Conservation (phyloP, 2,888 invertebrate species). For the Agrilus biguttatus region DNA sequence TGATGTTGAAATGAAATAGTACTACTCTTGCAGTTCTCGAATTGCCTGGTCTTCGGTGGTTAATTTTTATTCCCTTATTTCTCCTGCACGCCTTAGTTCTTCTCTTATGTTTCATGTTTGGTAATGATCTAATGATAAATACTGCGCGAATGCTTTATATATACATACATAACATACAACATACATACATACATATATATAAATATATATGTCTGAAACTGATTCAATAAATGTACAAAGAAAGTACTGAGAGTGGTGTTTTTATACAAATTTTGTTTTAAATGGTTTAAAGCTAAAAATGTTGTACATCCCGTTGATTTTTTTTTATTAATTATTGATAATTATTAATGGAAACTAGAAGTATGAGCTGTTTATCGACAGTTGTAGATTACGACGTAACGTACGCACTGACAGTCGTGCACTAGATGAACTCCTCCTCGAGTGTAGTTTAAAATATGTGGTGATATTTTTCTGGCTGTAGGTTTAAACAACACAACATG, state of each 20-base stretch:
- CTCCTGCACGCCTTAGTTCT: slow-evolving; percentile 27
- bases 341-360: slow-evolving; percentile 21
- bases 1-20: slow-evolving; percentile 16
- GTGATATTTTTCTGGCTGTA: slow-evolving; percentile 37
- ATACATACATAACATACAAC: too few relatives aligned
- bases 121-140: slow-evolving; percentile 30
- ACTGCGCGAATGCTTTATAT: slow-evolving; percentile 40
- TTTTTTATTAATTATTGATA: slow-evolving; percentile 17
- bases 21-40: slow-evolving; percentile 23
- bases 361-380: slow-evolving; percentile 10
- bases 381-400: slow-evolving; percentile 14
- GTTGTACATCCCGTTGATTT: slow-evolving; percentile 22
- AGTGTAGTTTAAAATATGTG: slow-evolving; percentile 36
- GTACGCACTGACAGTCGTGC: slow-evolving; percentile 22
- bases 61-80: slow-evolving; percentile 14
- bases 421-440: slow-evolving; percentile 24
- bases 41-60: slow-evolving; percentile 22
- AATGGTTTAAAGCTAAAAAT: slow-evolving; percentile 32
- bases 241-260: slow-evolving; percentile 35
- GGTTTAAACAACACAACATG: slow-evolving; percentile 31
- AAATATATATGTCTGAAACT: slow-evolving; percentile 32
- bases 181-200: too few relatives aligned
- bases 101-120: slow-evolving; percentile 34
- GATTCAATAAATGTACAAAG: slow-evolving; percentile 40
- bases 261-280: slow-evolving; percentile 34